A percentile compares a stretch with the other conserved stretches of the same genome.
Evolutionary conservation across 1,140 invertebrate species (phyloP).

Genomic region (Hestina assimilis): DNA sequence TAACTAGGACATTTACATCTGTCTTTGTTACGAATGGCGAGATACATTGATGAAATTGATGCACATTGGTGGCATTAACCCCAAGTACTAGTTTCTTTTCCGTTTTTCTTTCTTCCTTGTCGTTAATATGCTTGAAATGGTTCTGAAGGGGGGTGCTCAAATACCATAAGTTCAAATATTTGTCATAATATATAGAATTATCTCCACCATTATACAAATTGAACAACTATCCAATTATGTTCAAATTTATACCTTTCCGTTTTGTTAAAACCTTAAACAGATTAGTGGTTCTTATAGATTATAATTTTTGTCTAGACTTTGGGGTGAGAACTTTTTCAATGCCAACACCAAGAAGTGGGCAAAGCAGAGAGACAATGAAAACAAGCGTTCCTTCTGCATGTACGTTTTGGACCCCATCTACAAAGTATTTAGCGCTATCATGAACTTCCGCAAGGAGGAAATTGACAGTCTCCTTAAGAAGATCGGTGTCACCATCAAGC

Average conservation of each 20-base stretch:
- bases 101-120: too few species aligned
- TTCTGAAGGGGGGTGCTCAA: too few species aligned
- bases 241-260: too few species aligned
- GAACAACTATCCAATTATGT: too few species aligned
- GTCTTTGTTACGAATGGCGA: slow-evolving; percentile 46
- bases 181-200: too few species aligned
- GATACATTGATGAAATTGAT: too few species aligned
- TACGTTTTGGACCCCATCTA: slow-evolving; percentile 99
- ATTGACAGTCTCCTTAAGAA: slow-evolving; percentile 91
- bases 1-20: slow-evolving; percentile 39
- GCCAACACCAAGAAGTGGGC: slow-evolving; percentile 98
- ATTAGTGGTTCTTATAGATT: background rate
- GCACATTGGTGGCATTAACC: too few species aligned
- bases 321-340: slow-evolving; percentile 99
- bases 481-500: slow-evolving; percentile 93
- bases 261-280: too few species aligned
- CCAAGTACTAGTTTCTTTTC: too few species aligned
- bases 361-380: slow-evolving; percentile 92
- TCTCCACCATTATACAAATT: too few species aligned
- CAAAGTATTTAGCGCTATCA: slow-evolving; percentile 98
- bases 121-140: too few species aligned
- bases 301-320: slow-evolving; percentile 79
- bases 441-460: slow-evolving; percentile 99
- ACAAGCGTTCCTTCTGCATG: slow-evolving; percentile 98
- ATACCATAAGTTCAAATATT: too few species aligned